Evolutionary conservation across 2,888 invertebrate species (phyloP).

Genomic region (Ganaspis brasiliensis): DNA sequence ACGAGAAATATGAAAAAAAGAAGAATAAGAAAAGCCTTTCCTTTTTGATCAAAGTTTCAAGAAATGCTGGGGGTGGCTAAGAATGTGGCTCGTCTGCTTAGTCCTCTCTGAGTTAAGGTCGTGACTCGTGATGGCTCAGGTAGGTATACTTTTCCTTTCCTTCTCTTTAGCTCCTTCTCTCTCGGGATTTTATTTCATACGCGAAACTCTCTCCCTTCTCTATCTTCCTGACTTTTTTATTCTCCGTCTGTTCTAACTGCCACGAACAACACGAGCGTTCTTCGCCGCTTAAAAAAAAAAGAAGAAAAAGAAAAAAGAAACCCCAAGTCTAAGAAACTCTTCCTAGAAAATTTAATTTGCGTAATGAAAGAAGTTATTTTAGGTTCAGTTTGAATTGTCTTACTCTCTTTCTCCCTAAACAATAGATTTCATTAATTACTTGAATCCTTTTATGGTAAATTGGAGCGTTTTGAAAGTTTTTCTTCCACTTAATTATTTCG

Average conservation of each 20-base stretch:
- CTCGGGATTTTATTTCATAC: conserved; percentile 15
- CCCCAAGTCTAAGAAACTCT: conserved; percentile 13
- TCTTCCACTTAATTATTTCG: too few species aligned
- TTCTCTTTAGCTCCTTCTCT: conserved; percentile 19
- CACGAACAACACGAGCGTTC: conserved; percentile 28
- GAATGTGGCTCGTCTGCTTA: conserved; percentile 56
- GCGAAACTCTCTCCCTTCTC: conserved; percentile 36
- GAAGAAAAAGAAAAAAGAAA: too few species aligned
- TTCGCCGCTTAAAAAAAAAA: conserved; percentile 3
- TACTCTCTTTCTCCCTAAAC: not conserved
- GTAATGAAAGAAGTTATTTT: conserved; percentile 22
- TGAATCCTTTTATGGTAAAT: not conserved
- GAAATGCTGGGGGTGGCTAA: conserved; percentile 53
- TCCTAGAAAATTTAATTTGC: conserved; percentile 40
- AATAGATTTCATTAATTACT: not conserved
- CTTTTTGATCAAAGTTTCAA: conserved; percentile 23
- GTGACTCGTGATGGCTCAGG: conserved; percentile 49
- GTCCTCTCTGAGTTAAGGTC: conserved; percentile 49
- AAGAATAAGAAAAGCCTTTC: not conserved
- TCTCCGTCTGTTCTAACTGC: conserved; percentile 28
- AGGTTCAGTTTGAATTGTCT: not conserved
- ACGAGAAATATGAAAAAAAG: too few species aligned
- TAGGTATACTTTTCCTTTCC: conserved; percentile 44
- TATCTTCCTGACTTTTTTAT: conserved; percentile 24
- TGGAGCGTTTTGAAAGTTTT: too few species aligned